Evolutionary conservation across 2,113 vertebrate genomes (phyloP), one percentile per base, ranked within the genome.

Genomic region (Willisornis vidua): DNA sequence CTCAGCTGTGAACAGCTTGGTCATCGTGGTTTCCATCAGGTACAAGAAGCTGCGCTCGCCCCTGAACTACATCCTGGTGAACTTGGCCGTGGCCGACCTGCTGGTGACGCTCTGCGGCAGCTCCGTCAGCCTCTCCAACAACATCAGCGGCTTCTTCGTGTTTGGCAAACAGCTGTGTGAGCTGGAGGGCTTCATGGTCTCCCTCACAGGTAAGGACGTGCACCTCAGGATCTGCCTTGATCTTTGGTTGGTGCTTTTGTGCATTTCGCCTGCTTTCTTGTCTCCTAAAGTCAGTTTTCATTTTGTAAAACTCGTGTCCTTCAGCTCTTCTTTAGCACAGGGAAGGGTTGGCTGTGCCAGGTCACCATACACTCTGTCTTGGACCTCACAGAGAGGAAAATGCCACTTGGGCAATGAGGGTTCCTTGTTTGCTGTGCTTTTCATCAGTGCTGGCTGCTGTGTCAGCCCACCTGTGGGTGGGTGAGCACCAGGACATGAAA

Each of bases 101-200:
- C 88, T 97, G 80, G 97, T 98, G 87, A 97, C 97, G 1, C 85
- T 97, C 39, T 97, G 97, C 1, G 97, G 97, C 72, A 98, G 96
- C 93, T 96, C 95, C 37, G 28, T 97, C 90, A 97, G 97, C 92
- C 96, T 97, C 63, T 87, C 95, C 91, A 98, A 96, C 94, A 98
- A 97, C 83, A 35, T 95, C 87, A 51, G 48, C 1, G 96, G 97
- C 68, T 98, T 97, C 92, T 97, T 97, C 2, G 39, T 84, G 2
- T 70, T 97, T 0, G 95, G 98, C 61, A 23, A 67, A 0, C 19
- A 6, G 3, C 10, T 96, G 46, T 97, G 97, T 2, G 31, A 96
- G 92, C 94, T 98, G 31, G 97, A 98, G 94, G 98, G 97, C 70
- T 98, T 97, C 97, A 96, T 97, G 97, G 97, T 98, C 43, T 96